Conservation (phyloP, 30 jellyfish, hydroid and myxozoan species). For the Aurelia sp. region DNA sequence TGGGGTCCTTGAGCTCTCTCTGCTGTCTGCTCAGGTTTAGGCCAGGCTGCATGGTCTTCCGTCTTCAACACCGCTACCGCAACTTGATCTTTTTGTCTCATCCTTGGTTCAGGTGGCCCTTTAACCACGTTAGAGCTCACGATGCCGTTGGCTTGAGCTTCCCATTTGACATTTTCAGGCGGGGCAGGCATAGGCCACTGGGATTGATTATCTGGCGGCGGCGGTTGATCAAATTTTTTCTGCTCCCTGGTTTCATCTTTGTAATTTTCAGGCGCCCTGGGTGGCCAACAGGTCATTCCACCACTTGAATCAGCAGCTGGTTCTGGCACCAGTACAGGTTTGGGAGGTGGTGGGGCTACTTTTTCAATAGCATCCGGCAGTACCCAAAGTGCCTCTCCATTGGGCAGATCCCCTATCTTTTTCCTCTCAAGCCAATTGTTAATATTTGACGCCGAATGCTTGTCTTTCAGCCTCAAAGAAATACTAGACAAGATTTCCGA, state of each 20-base stretch:
- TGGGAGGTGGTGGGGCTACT: neutral
- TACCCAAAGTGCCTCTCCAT: neutral
- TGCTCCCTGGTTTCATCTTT: slow-evolving; percentile 5
- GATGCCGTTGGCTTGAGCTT: neutral
- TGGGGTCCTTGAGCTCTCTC: too few species aligned
- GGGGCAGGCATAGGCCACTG: slow-evolving; percentile 51
- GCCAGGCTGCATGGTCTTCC: neutral
- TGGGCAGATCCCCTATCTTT: neutral
- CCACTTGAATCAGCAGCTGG: neutral
- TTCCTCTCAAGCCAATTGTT: neutral
- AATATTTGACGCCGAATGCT: neutral
- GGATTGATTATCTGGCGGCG: neutral
- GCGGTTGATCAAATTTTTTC: slow-evolving; percentile 8
- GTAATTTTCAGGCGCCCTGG: slow-evolving; percentile 61
- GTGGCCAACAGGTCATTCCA: slow-evolving; percentile 74
- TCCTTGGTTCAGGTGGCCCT: too few species aligned
- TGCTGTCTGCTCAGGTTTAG: neutral
- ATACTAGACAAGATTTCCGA: slow-evolving; percentile 13
- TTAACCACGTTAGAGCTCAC: neutral
- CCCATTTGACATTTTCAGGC: slow-evolving; percentile 38
- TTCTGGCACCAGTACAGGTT: neutral
- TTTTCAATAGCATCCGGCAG: neutral
- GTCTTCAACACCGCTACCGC: neutral
- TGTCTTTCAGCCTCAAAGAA: neutral
- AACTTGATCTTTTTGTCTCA: too few species aligned